Base-by-base conservation (phyloP, 2,113 vertebrate genomes). In the Nesogale talazaci region DNA sequence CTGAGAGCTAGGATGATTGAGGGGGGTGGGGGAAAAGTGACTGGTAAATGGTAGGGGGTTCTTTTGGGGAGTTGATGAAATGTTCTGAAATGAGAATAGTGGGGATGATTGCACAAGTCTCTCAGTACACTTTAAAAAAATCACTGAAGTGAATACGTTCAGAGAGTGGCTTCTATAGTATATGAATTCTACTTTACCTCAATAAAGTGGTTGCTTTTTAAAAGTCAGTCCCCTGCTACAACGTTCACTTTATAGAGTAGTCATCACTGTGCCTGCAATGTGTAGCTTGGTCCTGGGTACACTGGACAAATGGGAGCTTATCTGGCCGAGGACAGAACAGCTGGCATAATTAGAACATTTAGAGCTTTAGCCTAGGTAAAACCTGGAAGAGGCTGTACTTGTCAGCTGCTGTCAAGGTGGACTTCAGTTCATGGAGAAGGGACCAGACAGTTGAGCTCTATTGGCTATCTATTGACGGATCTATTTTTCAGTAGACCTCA, bases 71-170 rank as follows among this genome's bases (percentile, higher is more conserved):
- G 72, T 12, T 14, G 59, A 16, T 61, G 20, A 85, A 40, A 80
- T 87, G 25, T 81, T 80, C 88, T 85, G 20, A 69, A 81, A 78
- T 52, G 3, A 70, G n/a, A 36, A 36, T 70, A 92, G 61, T 77
- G 27, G 52, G 61, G n/a, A 72, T 23, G 29, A 8, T 70, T 56
- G 16, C 17, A 34, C 11, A 29, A 12, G 69, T 67, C 56, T 84
- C 42, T 40, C 36, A 56, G 42, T 63, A 72, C 29, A 76, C 36
- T 56, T 56, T 67, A 81, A 94, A 92, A 46, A 94, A 92, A 14
- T 6, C 52, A 61, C n/a, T 82, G 34, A 67, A 69, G 46, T 56
- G 1, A 52, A 78, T 1, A 42, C 7, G 89, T 92, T 46, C 65
- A 94, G 57, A 61, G 23, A 61, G 80, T 84, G 25, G 46, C 27